Conservation (phyloP, 2,888 invertebrate species). For the Ophraella communa region DNA sequence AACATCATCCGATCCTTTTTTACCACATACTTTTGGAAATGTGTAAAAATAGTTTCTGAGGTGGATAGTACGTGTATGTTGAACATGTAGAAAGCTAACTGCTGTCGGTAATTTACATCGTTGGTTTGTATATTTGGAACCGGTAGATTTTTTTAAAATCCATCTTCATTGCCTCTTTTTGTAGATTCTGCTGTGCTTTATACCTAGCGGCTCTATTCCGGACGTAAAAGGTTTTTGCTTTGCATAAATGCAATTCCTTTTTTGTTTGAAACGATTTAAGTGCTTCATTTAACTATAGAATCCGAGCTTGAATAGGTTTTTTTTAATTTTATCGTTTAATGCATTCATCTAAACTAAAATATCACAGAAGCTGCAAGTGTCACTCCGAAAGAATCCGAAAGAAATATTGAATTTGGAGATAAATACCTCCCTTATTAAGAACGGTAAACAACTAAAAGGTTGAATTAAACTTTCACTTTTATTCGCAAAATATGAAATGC, state of each 20-base stretch:
- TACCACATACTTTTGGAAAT: slow-evolving; percentile 24
- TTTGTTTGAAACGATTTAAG: not conserved
- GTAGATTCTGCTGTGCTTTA: not conserved
- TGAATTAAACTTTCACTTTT: too few relatives aligned
- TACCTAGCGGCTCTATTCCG: slow-evolving; percentile 1
- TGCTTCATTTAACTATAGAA: not conserved
- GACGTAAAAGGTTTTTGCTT: slow-evolving; percentile 14
- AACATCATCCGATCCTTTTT: slow-evolving; percentile 15
- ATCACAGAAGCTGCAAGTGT: slow-evolving; percentile 19
- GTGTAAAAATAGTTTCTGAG: slow-evolving; percentile 36
- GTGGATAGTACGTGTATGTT: slow-evolving; percentile 15
- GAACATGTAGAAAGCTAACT: slow-evolving; percentile 34
- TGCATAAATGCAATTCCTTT: slow-evolving; percentile 7
- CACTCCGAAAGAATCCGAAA: not conserved
- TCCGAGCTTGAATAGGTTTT: not conserved
- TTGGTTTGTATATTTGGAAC: slow-evolving; percentile 16
- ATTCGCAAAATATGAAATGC: too few relatives aligned
- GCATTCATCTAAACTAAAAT: not conserved
- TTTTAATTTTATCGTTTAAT: not conserved
- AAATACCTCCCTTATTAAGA: not conserved
- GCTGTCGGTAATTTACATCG: slow-evolving; percentile 31
- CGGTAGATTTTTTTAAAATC: slow-evolving; percentile 24
- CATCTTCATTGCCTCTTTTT: slow-evolving; percentile 13
- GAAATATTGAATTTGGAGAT: not conserved
- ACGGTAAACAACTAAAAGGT: too few relatives aligned